phyloP scores from a whole-genome alignment of 2,113 vertebrate genomes.

The Gambusia holbrooki region DNA sequence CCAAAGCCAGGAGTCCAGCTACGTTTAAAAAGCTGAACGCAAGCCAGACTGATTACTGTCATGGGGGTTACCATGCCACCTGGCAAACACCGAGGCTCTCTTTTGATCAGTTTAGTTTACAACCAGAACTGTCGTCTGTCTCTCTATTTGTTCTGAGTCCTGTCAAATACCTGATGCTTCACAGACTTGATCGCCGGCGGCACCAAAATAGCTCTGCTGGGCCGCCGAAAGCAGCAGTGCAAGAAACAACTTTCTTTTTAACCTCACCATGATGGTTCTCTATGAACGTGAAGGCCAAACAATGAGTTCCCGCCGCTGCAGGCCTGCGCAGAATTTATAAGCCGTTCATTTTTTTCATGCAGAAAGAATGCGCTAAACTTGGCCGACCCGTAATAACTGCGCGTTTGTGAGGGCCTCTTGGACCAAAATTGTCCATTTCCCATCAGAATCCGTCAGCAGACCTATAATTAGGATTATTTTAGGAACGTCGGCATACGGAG shows the following conservation, averaged over 20 bases:
- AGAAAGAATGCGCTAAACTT: constrained; percentile 73
- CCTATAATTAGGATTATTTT: constrained; percentile 83
- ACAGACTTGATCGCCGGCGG: constrained; percentile 27
- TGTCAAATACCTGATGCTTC: constrained; percentile 39
- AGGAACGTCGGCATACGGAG: constrained; percentile 65
- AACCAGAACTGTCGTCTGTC: constrained; percentile 37
- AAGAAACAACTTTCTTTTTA: constrained; percentile 40
- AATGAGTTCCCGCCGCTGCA: constrained; percentile 27
- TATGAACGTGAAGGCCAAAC: constrained; percentile 36
- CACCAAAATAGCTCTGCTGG: constrained; percentile 18
- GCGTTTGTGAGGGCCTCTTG: constrained; percentile 57
- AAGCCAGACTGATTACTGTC: constrained; percentile 62
- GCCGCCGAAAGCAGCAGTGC: constrained; percentile 11
- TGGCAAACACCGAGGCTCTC: constrained; percentile 54
- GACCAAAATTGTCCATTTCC: constrained; percentile 71
- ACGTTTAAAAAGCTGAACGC: constrained; percentile 56
- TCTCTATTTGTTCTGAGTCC: constrained; percentile 31
- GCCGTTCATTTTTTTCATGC: constrained; percentile 48
- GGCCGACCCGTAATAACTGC: constrained; percentile 69
- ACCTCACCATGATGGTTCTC: constrained; percentile 22
- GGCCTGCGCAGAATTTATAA: constrained; percentile 44
- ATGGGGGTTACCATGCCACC: constrained; percentile 55
- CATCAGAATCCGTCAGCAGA: constrained; percentile 68
- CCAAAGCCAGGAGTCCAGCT: constrained; percentile 48
- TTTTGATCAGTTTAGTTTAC: constrained; percentile 64